Conservation (phyloP, 1,140 invertebrate genomes). For the Drosophila asahinai region DNA sequence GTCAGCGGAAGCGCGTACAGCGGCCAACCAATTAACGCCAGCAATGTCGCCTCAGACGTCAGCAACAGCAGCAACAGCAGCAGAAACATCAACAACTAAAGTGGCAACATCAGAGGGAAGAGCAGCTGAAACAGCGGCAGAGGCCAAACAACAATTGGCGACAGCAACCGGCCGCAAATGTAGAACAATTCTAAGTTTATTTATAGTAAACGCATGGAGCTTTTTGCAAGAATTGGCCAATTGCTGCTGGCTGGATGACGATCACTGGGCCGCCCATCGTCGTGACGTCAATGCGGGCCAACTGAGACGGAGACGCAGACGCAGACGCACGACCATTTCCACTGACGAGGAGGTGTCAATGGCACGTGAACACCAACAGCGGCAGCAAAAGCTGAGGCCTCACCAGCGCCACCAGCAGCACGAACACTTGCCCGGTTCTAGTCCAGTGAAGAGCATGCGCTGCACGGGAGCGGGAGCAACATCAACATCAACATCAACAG, state of each 20-base stretch:
- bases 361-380: conserved; percentile 69
- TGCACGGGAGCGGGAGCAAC: conserved; percentile 43
- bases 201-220: conserved; percentile 79
- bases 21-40: conserved; percentile 70
- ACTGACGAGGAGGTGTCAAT: conserved; percentile 76
- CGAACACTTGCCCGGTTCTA: conserved; percentile 66
- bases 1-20: conserved; percentile 56
- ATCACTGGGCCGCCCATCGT: conserved; percentile 43
- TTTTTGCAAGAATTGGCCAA: conserved; percentile 70
- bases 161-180: conserved; percentile 62
- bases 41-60: conserved; percentile 67
- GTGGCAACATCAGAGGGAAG: conserved; percentile 7
- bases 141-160: conserved; percentile 25
- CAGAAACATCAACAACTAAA: conserved; percentile 25
- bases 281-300: conserved; percentile 69
- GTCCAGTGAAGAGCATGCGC: conserved; percentile 56
- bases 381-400: conserved; percentile 3
- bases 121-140: too few relatives aligned
- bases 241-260: conserved; percentile 48
- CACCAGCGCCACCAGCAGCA: conserved; percentile 2
- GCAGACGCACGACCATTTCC: conserved; percentile 18
- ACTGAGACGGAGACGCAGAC: conserved; percentile 10
- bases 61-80: conserved; percentile 41
- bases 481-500: conserved; percentile 15
- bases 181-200: conserved; percentile 80